A percentile compares a stretch with the other conserved stretches of the same genome.
These are phyloP conservation scores for Eudasyphora cyanicolor DNA, from an alignment of 2,888 invertebrate genomes.

Conservation along the genomic window DNA sequence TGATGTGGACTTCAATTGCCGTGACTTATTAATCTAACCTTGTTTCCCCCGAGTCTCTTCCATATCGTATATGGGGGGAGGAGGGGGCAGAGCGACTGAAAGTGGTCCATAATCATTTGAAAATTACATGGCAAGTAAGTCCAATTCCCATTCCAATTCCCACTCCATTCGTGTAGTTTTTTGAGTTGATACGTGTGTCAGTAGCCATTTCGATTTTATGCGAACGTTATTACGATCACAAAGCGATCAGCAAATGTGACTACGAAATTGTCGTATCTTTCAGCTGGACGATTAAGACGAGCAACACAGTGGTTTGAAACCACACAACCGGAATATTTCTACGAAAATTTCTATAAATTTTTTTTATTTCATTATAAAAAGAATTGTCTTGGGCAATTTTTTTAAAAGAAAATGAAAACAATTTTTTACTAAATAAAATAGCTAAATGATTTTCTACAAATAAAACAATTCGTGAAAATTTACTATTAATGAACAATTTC, in stretches of 20 bases:
- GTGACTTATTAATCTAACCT: background rate
- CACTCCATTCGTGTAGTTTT: background rate
- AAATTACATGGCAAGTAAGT: background rate
- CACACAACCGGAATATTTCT: background rate
- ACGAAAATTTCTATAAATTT: too few species aligned
- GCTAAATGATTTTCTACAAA: too few species aligned
- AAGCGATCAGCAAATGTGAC: background rate
- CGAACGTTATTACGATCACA: background rate
- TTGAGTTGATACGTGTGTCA: background rate
- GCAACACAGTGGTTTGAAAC: background rate
- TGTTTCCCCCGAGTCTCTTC: background rate
- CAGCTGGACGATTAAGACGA: background rate
- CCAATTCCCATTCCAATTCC: background rate
- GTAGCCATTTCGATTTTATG: background rate
- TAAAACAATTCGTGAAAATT: too few species aligned
- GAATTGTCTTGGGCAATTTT: too few species aligned
- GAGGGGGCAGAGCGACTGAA: background rate
- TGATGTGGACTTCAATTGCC: background rate
- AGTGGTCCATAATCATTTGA: background rate
- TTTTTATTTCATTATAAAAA: too few species aligned
- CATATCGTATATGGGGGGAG: too few species aligned
- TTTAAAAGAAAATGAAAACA: too few species aligned
- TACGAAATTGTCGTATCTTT: background rate
- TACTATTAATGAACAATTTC: too few species aligned
- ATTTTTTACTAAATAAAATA: too few species aligned